Conservation (phyloP, 2,888 invertebrate species). For the Cosmopolites sordidus region DNA sequence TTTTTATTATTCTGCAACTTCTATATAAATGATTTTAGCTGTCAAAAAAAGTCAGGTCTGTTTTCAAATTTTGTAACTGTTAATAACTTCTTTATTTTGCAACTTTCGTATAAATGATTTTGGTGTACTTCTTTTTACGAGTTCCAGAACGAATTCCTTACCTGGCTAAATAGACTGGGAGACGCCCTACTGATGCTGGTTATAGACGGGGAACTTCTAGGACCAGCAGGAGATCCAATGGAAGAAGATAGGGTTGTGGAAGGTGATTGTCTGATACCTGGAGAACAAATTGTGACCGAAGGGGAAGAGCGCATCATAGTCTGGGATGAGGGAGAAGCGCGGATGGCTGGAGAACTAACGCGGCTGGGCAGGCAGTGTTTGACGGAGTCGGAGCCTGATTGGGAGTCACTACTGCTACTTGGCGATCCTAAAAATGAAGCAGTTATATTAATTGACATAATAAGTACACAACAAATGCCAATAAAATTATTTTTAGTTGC, state of each 20-base stretch:
- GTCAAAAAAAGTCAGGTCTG: no score
- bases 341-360: slow-evolving; percentile 47
- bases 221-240: slow-evolving; percentile 29
- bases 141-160: slow-evolving; percentile 10
- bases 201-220: slow-evolving; percentile 43
- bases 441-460: no score
- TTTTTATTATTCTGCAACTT: no score
- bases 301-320: slow-evolving; percentile 47
- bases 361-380: slow-evolving; percentile 56
- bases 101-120: no score
- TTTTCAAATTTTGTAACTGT: neutral
- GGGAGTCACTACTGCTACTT: slow-evolving; percentile 77
- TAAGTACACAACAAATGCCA: neutral
- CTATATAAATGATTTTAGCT: no score
- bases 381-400: slow-evolving; percentile 73
- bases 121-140: no score
- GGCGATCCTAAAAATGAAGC: slow-evolving; percentile 56
- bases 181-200: slow-evolving; percentile 48
- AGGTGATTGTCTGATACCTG: slow-evolving; percentile 35
- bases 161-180: slow-evolving; percentile 44
- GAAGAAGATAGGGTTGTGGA: slow-evolving; percentile 30
- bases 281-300: slow-evolving; percentile 37
- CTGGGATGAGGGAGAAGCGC: slow-evolving; percentile 48
- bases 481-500: neutral
- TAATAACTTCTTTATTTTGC: no score